Evolutionary conservation across 1,140 invertebrate species (phyloP).

Genomic region (Orussus abietinus): DNA sequence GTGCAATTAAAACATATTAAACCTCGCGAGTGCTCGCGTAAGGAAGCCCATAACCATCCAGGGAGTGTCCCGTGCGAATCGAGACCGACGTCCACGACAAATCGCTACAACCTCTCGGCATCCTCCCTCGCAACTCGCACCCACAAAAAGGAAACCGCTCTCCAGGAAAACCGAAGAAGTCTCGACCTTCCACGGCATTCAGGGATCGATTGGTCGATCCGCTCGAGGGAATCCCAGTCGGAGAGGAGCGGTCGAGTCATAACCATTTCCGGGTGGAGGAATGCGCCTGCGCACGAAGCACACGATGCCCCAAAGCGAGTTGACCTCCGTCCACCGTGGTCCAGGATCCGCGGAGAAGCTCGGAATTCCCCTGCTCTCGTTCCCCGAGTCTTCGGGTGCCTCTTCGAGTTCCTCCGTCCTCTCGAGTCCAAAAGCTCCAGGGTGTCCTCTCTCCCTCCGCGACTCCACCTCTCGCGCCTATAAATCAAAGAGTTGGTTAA

Average conservation of each 20-base stretch:
- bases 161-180: constrained; percentile 28
- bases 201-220: constrained; percentile 18
- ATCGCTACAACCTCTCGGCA: too few relatives aligned
- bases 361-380: too few relatives aligned
- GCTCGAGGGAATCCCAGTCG: neutral
- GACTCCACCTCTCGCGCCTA: neutral
- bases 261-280: constrained; percentile 47
- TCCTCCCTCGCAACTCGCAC: too few relatives aligned
- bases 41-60: neutral
- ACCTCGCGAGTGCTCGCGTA: too few relatives aligned
- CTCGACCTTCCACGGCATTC: constrained; percentile 25
- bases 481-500: neutral
- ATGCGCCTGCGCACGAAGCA: constrained; percentile 44
- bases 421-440: neutral
- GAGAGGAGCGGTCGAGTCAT: constrained; percentile 14
- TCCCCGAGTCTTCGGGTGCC: too few relatives aligned
- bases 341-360: constrained; percentile 19
- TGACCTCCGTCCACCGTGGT: constrained; percentile 40
- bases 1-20: too few relatives aligned
- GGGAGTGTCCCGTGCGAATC: neutral
- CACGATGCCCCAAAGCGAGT: constrained; percentile 52
- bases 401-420: too few relatives aligned
- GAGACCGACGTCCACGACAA: constrained; percentile 13
- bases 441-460: neutral
- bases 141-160: constrained; percentile 8